Conservation (phyloP, 2,113 vertebrate species). For the Dasyurus viverrinus region DNA sequence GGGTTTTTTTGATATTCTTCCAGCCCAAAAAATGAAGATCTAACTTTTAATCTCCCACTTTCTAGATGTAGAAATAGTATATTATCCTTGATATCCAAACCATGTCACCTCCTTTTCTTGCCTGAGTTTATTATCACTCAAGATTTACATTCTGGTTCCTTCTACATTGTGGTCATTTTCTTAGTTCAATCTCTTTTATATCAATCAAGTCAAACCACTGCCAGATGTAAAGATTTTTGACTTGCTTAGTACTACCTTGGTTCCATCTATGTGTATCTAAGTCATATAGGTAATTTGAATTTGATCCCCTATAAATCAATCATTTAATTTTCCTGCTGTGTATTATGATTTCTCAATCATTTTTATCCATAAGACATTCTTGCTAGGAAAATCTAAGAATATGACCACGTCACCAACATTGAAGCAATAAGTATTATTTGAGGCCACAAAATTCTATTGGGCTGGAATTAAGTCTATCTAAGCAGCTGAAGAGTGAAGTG, state of each 20-base stretch:
- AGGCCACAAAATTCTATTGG: neutral
- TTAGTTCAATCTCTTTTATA: neutral
- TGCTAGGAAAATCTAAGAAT: neutral
- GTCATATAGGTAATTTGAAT: neutral
- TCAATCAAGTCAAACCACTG: slow-evolving; percentile 10
- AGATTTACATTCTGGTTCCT: neutral
- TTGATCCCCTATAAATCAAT: neutral
- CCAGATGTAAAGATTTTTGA: neutral
- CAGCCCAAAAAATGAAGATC: neutral
- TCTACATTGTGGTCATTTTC: neutral
- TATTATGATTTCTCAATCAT: neutral
- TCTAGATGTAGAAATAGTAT: neutral
- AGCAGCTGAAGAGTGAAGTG: neutral
- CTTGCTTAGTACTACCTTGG: neutral
- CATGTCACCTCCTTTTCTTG: neutral
- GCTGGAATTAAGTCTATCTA: neutral
- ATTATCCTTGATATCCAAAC: neutral
- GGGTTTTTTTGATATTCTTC: neutral
- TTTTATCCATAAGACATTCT: neutral
- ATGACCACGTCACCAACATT: neutral
- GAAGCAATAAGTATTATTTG: neutral
- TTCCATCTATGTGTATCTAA: neutral
- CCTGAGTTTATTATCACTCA: neutral
- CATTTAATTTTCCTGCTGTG: neutral
- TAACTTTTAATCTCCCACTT: neutral